Percentiles rank a stretch among this genome's conserved stretches.
Evolutionary conservation across 37 sponge, comb jelly and placozoan species (phyloP).

Genomic region (Hexactinellida sp.): DNA sequence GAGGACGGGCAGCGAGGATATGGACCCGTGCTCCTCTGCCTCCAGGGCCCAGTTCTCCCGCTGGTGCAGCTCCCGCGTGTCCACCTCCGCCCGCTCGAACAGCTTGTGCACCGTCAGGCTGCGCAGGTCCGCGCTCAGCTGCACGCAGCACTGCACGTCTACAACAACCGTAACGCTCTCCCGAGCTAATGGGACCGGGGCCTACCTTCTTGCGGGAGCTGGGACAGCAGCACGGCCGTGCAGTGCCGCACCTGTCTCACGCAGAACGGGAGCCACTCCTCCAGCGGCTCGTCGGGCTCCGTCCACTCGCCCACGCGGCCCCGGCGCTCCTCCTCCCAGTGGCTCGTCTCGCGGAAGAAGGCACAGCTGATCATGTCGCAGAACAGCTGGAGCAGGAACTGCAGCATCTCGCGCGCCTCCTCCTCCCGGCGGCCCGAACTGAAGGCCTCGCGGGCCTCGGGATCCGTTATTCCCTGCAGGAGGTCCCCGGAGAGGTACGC

Average conservation of each 20-base stretch:
- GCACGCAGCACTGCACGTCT: not conserved
- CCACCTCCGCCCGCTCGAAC: constrained; percentile 20
- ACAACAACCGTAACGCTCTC: too few species aligned
- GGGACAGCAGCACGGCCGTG: not conserved
- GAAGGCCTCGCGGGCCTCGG: not conserved
- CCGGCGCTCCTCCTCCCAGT: constrained; percentile 28
- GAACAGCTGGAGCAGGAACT: constrained; percentile 49
- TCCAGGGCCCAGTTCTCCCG: constrained; percentile 77
- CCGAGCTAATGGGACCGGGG: too few species aligned
- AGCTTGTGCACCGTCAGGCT: not conserved
- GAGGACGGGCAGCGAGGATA: constrained; percentile 74
- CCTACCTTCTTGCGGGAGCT: not conserved
- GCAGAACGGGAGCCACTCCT: constrained; percentile 73
- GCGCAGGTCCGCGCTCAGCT: not conserved
- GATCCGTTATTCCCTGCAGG: constrained; percentile 30
- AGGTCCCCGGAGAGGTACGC: constrained; percentile 50
- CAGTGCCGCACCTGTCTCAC: constrained; percentile 48
- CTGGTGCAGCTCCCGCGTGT: constrained; percentile 48
- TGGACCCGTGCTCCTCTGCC: constrained; percentile 59
- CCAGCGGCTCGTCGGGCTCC: constrained; percentile 37
- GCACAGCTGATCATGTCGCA: constrained; percentile 64
- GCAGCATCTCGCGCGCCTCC: constrained; percentile 30
- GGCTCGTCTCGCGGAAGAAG: constrained; percentile 44
- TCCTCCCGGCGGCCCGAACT: not conserved
- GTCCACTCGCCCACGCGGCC: constrained; percentile 51